Conservation (phyloP, 2,888 invertebrate species). For the Agrypnus murinus region DNA sequence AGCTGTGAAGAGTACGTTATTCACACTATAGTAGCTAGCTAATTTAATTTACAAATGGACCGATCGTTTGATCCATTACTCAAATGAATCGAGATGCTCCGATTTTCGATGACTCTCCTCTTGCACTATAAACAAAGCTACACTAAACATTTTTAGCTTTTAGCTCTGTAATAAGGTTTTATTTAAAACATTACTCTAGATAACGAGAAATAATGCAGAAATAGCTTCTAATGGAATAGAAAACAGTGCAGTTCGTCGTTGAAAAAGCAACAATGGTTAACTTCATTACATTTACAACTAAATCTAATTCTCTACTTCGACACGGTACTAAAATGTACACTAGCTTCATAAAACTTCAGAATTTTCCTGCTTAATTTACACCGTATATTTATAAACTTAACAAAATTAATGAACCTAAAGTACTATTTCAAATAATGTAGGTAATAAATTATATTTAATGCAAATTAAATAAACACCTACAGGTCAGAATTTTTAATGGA, state of each 20-base stretch:
- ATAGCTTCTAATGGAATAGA: constrained; percentile 3
- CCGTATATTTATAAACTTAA: too few relatives aligned
- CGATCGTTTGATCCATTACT: constrained; percentile 39
- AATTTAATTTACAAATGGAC: constrained; percentile 44
- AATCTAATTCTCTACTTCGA: too few relatives aligned
- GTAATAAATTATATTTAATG: too few relatives aligned
- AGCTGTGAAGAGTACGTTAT: constrained; percentile 56
- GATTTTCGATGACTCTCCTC: constrained; percentile 38
- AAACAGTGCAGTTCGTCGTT: neutral
- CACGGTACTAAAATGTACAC: too few relatives aligned
- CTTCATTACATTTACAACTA: too few relatives aligned
- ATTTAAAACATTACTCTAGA: neutral
- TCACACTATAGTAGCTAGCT: constrained; percentile 54
- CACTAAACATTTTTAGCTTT: constrained; percentile 24
- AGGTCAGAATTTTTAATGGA: too few relatives aligned
- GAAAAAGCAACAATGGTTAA: too few relatives aligned
- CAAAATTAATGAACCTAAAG: too few relatives aligned
- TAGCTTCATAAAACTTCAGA: too few relatives aligned
- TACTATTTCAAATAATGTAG: too few relatives aligned
- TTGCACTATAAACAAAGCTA: constrained; percentile 23
- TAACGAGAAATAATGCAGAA: neutral
- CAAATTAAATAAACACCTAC: too few relatives aligned
- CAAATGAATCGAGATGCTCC: constrained; percentile 39
- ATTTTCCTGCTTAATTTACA: too few relatives aligned
- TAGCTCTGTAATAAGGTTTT: constrained; percentile 8